Conservation (phyloP, 53 echinoderm and acorn worm genomes). For the Paelopatides confundens region DNA sequence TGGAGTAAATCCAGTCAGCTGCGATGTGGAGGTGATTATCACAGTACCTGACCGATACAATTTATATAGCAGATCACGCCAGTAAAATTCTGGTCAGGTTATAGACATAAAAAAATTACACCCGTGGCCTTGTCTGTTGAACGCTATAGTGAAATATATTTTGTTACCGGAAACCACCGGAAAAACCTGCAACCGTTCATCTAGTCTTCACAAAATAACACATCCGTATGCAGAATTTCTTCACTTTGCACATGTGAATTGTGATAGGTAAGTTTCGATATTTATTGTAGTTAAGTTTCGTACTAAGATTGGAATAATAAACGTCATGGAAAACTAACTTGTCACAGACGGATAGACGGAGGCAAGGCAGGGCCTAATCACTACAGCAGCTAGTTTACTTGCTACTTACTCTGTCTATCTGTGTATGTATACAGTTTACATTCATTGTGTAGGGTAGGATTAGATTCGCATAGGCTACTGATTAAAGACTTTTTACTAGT, state of each 20-base stretch:
- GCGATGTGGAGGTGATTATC: too few relatives aligned
- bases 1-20: too few relatives aligned
- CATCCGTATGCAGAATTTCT: neutral
- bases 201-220: neutral
- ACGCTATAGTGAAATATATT: neutral
- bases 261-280: neutral
- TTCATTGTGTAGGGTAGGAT: too few relatives aligned
- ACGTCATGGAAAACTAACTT: neutral
- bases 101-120: neutral
- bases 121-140: neutral
- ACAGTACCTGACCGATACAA: neutral
- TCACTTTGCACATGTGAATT: neutral
- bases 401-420: too few relatives aligned
- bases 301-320: neutral
- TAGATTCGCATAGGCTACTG: too few relatives aligned
- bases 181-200: neutral
- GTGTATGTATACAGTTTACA: too few relatives aligned
- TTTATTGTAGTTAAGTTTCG: neutral
- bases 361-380: slow-evolving; percentile 1
- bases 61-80: neutral
- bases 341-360: neutral
- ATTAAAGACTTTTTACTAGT: too few relatives aligned
- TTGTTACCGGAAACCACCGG: neutral
- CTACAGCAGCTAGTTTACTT: neutral
- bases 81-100: neutral